These are phyloP conservation scores for Peucedramus taeniatus DNA, from an alignment of 2,113 vertebrate species.

Conservation along the genomic window DNA sequence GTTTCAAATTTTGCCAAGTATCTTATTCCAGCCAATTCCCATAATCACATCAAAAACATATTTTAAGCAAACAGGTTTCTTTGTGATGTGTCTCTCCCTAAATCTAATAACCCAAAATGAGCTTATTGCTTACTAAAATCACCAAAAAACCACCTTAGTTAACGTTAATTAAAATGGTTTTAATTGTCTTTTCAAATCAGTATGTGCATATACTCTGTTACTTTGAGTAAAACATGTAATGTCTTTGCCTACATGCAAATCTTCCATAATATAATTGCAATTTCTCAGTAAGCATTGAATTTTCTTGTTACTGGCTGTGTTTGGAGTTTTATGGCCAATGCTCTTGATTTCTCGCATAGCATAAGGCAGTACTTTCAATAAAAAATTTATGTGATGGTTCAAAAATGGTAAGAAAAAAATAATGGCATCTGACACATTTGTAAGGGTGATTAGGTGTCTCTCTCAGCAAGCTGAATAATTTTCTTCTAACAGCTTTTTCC, in stretches of 20 bases:
- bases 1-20: not conserved
- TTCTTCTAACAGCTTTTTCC: conserved; percentile 15
- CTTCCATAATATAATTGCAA: not conserved
- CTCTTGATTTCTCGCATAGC: not conserved
- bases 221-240: not conserved
- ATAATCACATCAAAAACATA: not conserved
- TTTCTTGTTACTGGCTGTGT: not conserved
- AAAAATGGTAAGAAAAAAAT: not conserved
- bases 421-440: not conserved
- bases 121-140: not conserved
- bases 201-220: not conserved
- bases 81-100: not conserved
- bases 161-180: not conserved
- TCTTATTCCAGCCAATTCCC: not conserved
- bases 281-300: not conserved
- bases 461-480: not conserved
- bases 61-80: not conserved
- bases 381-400: conserved; percentile 34
- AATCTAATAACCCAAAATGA: not conserved
- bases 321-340: not conserved
- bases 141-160: not conserved
- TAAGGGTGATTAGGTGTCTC: conserved; percentile 13
- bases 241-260: not conserved
- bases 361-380: not conserved
- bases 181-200: not conserved